Evolutionary conservation across 92 coral and sea anemone genomes (phyloP).

Genomic region (Galaxea fascicularis): DNA sequence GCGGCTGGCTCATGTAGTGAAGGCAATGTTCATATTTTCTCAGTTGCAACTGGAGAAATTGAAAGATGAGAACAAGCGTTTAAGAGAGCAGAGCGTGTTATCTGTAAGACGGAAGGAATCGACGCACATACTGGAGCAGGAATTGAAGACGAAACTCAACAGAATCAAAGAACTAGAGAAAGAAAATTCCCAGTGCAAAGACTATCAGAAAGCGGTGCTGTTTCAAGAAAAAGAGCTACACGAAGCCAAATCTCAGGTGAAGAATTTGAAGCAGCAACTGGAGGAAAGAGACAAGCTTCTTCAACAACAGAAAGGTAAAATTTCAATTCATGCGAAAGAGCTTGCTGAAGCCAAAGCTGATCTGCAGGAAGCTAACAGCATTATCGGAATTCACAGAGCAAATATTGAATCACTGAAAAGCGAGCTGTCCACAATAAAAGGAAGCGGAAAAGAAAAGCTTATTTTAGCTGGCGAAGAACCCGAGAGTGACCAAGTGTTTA

Average conservation of each 20-base stretch:
- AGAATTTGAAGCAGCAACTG: constrained; percentile 70
- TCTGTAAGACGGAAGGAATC: constrained; percentile 71
- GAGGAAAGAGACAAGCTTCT: constrained; percentile 86
- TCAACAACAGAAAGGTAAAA: constrained; percentile 82
- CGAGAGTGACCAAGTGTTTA: constrained; percentile 70
- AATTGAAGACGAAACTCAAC: constrained; percentile 69
- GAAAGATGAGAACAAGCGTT: constrained; percentile 71
- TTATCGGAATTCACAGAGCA: constrained; percentile 92
- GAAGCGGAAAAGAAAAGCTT: constrained; percentile 68
- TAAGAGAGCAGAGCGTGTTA: constrained; percentile 64
- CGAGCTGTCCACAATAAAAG: constrained; percentile 70
- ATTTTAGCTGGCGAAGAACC: constrained; percentile 82
- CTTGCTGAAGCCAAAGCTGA: constrained; percentile 89
- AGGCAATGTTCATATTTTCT: neutral
- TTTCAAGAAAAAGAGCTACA: constrained; percentile 79
- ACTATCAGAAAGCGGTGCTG: constrained; percentile 84
- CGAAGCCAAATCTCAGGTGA: constrained; percentile 67
- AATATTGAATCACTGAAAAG: constrained; percentile 79
- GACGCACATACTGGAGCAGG: constrained; percentile 79
- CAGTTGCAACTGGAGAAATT: constrained; percentile 69
- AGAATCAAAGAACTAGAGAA: constrained; percentile 77
- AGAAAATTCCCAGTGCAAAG: constrained; percentile 74
- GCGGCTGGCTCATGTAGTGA: neutral
- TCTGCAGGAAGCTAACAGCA: constrained; percentile 88
- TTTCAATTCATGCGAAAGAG: constrained; percentile 81